Conservation (phyloP, 1,140 invertebrate genomes). For the Druon quercuslanigerum region DNA sequence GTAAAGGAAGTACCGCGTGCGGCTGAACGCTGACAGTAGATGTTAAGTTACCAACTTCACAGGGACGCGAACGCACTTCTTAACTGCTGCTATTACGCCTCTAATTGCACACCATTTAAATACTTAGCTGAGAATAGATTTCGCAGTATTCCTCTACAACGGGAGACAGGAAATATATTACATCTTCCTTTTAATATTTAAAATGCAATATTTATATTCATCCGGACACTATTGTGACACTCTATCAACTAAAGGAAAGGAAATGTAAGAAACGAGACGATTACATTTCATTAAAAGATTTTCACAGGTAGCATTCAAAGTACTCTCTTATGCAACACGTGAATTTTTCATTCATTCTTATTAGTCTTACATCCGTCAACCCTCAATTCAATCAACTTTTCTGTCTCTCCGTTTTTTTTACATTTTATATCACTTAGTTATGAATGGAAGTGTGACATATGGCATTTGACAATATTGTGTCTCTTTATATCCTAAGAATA, state of each 20-base stretch:
- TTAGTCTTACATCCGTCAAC: conserved; percentile 14
- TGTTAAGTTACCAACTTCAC: conserved; percentile 44
- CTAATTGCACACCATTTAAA: conserved; percentile 62
- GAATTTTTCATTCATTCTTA: background rate
- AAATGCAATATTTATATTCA: no score
- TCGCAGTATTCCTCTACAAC: background rate
- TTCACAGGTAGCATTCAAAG: background rate
- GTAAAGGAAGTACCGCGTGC: conserved; percentile 51
- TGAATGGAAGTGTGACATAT: conserved; percentile 44
- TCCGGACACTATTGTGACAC: no score
- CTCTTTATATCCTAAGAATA: conserved; percentile 14
- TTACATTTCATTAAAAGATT: background rate
- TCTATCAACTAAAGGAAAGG: no score
- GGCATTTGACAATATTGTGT: conserved; percentile 34
- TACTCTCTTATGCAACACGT: background rate
- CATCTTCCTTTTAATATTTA: no score
- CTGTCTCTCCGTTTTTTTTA: conserved; percentile 37
- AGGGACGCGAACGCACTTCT: conserved; percentile 37
- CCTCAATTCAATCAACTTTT: background rate
- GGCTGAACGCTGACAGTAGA: conserved; percentile 42
- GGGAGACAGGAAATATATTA: no score
- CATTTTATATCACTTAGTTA: background rate
- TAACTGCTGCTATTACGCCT: conserved; percentile 59
- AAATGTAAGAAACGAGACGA: no score
- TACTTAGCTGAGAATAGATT: conserved; percentile 35